phyloP scores from a whole-genome alignment of 2,888 invertebrate species.

The Hemicrepidius hirtus region DNA sequence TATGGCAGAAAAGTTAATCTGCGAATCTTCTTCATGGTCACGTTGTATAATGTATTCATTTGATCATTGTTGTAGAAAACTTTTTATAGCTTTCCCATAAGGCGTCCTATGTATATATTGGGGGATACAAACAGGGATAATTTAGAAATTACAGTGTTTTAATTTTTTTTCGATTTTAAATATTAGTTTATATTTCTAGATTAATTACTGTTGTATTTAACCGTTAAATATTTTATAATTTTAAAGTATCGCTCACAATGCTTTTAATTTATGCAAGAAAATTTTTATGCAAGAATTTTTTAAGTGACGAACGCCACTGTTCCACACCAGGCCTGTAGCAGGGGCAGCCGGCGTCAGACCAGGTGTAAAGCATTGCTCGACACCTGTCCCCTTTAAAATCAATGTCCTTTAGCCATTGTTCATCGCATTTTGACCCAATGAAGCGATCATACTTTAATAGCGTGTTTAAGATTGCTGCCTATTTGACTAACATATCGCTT shows the following conservation, averaged over 20 bases:
- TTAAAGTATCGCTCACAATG: no score
- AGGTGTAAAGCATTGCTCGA: slow-evolving; percentile 68
- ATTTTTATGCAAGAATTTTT: slow-evolving; percentile 32
- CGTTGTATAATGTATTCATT: slow-evolving; percentile 18
- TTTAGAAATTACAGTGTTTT: no score
- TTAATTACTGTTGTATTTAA: no score
- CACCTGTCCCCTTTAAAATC: slow-evolving; percentile 70
- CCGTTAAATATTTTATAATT: no score
- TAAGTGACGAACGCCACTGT: slow-evolving; percentile 45
- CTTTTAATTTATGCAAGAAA: background rate
- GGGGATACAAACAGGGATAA: no score
- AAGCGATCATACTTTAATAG: slow-evolving; percentile 54
- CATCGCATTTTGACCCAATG: slow-evolving; percentile 66
- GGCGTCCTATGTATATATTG: no score
- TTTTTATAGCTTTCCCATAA: background rate
- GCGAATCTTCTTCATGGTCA: slow-evolving; percentile 22
- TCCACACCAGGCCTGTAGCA: slow-evolving; percentile 59
- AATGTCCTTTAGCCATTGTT: slow-evolving; percentile 70
- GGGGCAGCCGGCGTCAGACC: slow-evolving; percentile 69
- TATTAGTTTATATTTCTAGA: no score
- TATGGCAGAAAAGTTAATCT: slow-evolving; percentile 22
- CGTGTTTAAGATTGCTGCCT: slow-evolving; percentile 43
- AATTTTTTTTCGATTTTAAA: no score
- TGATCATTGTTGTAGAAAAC: slow-evolving; percentile 4
- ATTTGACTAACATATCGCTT: slow-evolving; percentile 23